Evolutionary conservation across 2,888 invertebrate species (phyloP).

Genomic region (Heliconius erato): DNA sequence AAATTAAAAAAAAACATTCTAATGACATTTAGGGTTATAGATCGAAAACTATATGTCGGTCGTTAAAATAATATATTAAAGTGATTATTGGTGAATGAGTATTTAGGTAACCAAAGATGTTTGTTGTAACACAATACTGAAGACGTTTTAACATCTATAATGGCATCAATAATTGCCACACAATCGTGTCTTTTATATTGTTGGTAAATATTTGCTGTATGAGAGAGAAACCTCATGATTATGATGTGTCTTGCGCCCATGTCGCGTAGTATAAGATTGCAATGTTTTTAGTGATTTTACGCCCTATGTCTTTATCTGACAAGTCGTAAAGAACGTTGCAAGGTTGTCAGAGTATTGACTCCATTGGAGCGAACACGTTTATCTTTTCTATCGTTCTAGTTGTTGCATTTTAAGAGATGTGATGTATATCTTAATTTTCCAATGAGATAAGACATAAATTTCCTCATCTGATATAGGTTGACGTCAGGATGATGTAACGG

Average conservation of each 20-base stretch:
- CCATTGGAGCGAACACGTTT: constrained; percentile 80
- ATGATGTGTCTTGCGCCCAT: neutral
- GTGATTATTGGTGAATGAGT: constrained; percentile 16
- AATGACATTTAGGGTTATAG: neutral
- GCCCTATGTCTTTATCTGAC: constrained; percentile 83
- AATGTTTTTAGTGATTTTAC: constrained; percentile 81
- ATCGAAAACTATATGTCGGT: neutral
- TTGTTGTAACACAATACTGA: neutral
- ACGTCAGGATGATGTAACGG: constrained; percentile 81
- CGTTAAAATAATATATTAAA: neutral
- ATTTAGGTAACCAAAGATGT: neutral
- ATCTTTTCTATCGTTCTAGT: constrained; percentile 74
- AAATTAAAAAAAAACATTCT: neutral
- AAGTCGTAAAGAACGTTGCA: constrained; percentile 82
- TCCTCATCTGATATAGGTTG: constrained; percentile 71
- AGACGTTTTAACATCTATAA: neutral
- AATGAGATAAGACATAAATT: constrained; percentile 64
- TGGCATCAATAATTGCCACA: constrained; percentile 8
- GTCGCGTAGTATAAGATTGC: constrained; percentile 62
- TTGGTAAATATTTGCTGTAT: constrained; percentile 1
- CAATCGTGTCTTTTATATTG: neutral
- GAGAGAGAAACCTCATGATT: constrained; percentile 8
- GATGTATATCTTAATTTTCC: constrained; percentile 59
- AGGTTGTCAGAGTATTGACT: constrained; percentile 85
- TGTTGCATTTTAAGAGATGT: constrained; percentile 67